Percentiles rank a stretch among this genome's conserved stretches.
phyloP scores from a whole-genome alignment of 2,888 invertebrate species.

The Cyclophora albipunctata region DNA sequence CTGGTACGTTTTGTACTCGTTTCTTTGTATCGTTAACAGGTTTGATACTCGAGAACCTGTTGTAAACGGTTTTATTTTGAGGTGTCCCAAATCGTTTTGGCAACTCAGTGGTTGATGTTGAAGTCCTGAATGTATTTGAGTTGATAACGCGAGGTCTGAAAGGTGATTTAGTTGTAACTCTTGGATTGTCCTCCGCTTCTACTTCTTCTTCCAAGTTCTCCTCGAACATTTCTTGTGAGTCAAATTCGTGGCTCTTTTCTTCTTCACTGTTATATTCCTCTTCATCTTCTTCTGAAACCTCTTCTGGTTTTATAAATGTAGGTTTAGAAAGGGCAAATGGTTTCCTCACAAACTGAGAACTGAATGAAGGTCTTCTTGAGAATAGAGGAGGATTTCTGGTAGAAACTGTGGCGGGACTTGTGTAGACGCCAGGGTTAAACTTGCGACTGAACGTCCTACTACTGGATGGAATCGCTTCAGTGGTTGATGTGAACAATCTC shows the following conservation, averaged over 20 bases:
- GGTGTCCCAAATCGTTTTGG: slow-evolving; percentile 36
- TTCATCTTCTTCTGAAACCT: slow-evolving; percentile 36
- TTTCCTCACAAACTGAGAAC: slow-evolving; percentile 50
- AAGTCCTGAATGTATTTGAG: slow-evolving; percentile 61
- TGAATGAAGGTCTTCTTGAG: slow-evolving; percentile 49
- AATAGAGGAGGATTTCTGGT: slow-evolving; percentile 39
- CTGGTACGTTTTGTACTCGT: slow-evolving; percentile 61
- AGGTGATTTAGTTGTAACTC: slow-evolving; percentile 42
- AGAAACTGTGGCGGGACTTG: slow-evolving; percentile 52
- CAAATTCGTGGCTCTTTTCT: slow-evolving; percentile 33
- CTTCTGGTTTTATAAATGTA: slow-evolving; percentile 36
- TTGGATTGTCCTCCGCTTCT: slow-evolving; percentile 26
- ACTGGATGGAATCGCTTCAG: slow-evolving; percentile 52
- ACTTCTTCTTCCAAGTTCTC: slow-evolving; percentile 25
- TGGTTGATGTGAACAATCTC: slow-evolving; percentile 55
- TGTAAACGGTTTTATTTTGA: slow-evolving; percentile 52
- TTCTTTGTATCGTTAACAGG: slow-evolving; percentile 47
- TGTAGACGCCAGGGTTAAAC: slow-evolving; percentile 64
- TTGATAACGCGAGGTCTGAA: slow-evolving; percentile 55
- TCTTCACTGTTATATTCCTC: slow-evolving; percentile 58
- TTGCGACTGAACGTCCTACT: slow-evolving; percentile 66
- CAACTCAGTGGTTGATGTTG: slow-evolving; percentile 57
- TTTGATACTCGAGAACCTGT: slow-evolving; percentile 46
- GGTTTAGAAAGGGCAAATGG: slow-evolving; percentile 60
- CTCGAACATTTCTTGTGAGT: slow-evolving; percentile 30